These are phyloP conservation scores for Eucera pruinosa DNA, from an alignment of 2,888 invertebrate genomes.

Conservation along the genomic window DNA sequence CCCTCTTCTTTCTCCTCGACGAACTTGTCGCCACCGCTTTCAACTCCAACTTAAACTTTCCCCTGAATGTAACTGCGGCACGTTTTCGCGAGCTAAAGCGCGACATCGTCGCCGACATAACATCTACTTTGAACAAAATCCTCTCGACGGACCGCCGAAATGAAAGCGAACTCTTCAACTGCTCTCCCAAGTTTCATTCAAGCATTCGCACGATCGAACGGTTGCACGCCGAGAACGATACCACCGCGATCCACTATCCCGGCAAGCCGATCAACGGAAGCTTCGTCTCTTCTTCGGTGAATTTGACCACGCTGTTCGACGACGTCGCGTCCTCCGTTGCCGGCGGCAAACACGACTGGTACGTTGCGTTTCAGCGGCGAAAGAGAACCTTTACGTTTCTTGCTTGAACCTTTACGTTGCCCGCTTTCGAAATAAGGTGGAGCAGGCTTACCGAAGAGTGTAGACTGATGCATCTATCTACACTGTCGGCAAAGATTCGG, in stretches of 20 bases:
- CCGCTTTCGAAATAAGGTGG: slow-evolving; percentile 85
- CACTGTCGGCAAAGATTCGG: slow-evolving; percentile 88
- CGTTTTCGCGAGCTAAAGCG: slow-evolving; percentile 70
- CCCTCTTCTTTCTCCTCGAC: slow-evolving; percentile 69
- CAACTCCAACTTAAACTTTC: slow-evolving; percentile 63
- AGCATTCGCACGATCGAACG: neutral
- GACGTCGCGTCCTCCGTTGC: neutral
- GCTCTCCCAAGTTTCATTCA: slow-evolving; percentile 1
- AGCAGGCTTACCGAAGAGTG: slow-evolving; percentile 89
- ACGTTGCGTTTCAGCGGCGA: slow-evolving; percentile 9
- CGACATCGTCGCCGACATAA: slow-evolving; percentile 74
- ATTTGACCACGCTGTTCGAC: slow-evolving; percentile 25
- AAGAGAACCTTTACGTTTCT: no score
- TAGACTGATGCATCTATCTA: slow-evolving; percentile 88
- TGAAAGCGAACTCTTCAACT: slow-evolving; percentile 20
- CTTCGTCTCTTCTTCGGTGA: neutral
- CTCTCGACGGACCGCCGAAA: slow-evolving; percentile 43
- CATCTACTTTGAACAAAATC: slow-evolving; percentile 68
- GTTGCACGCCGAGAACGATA: slow-evolving; percentile 11
- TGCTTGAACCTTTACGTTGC: neutral
- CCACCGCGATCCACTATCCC: neutral
- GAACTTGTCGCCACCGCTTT: slow-evolving; percentile 74
- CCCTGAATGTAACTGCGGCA: slow-evolving; percentile 66
- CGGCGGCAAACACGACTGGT: slow-evolving; percentile 59
- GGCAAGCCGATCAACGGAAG: slow-evolving; percentile 12